A percentile compares a stretch with the other conserved stretches of the same genome.
Evolutionary conservation across 1,140 invertebrate genomes (phyloP).

Genomic region (Drosophila ambigua): DNA sequence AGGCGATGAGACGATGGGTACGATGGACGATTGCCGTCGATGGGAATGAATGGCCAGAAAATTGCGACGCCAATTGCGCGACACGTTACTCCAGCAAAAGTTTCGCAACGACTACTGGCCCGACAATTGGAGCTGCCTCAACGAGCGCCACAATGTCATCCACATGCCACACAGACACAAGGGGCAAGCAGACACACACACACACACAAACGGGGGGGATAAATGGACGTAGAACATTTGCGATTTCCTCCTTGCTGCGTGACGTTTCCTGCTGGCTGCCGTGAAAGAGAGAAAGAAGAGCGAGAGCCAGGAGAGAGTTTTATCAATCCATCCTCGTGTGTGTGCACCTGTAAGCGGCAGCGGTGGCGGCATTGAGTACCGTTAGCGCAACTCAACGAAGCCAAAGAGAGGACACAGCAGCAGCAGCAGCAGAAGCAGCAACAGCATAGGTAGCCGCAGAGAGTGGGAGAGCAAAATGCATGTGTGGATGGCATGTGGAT

Average conservation of each 20-base stretch:
- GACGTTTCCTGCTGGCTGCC: conserved; percentile 61
- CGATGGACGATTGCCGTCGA: conserved; percentile 27
- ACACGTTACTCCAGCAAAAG: conserved; percentile 78
- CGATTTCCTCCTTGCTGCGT: conserved; percentile 61
- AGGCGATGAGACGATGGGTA: conserved; percentile 4
- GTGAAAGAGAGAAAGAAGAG: conserved; percentile 14
- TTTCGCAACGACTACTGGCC: conserved; percentile 76
- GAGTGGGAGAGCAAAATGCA: conserved; percentile 10
- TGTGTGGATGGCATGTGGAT: conserved; percentile 46
- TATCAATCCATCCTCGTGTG: conserved; percentile 15
- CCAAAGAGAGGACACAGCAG: background rate
- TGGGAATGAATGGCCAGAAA: conserved; percentile 31
- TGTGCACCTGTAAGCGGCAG: conserved; percentile 44
- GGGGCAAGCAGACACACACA: conserved; percentile 20
- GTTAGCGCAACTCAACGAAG: conserved; percentile 72
- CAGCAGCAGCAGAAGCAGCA: no score
- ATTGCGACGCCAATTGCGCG: conserved; percentile 61
- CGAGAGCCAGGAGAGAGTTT: conserved; percentile 12
- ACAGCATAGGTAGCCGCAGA: background rate
- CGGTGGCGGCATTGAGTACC: conserved; percentile 17
- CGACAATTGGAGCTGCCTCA: conserved; percentile 73
- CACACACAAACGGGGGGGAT: conserved; percentile 1
- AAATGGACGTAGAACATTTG: conserved; percentile 69
- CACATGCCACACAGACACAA: conserved; percentile 32
- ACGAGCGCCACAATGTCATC: conserved; percentile 71